Evolutionary conservation across 2,888 invertebrate species (phyloP).

Genomic region (Noctua comes): DNA sequence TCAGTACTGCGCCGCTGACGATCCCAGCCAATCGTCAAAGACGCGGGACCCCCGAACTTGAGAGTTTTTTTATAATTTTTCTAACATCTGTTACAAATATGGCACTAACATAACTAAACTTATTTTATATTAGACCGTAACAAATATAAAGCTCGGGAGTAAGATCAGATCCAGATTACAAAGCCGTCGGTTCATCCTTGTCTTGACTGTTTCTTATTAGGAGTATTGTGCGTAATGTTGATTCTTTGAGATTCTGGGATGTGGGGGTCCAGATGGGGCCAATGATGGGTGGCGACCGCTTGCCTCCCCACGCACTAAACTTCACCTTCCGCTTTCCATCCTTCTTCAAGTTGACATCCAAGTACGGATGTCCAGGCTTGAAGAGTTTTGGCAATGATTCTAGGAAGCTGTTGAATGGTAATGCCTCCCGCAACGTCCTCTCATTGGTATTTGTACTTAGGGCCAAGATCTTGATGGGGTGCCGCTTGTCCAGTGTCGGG

Average conservation of each 20-base stretch:
- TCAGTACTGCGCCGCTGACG: slow-evolving; percentile 67
- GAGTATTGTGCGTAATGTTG: slow-evolving; percentile 80
- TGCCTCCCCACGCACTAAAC: slow-evolving; percentile 88
- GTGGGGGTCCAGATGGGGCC: slow-evolving; percentile 87
- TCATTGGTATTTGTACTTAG: slow-evolving; percentile 77
- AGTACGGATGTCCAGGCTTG: slow-evolving; percentile 84
- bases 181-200: slow-evolving; percentile 64
- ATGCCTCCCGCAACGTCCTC: slow-evolving; percentile 75
- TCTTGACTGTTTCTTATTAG: slow-evolving; percentile 78
- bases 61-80: slow-evolving; percentile 60
- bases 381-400: slow-evolving; percentile 79
- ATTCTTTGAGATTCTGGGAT: slow-evolving; percentile 76
- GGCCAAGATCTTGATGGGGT: slow-evolving; percentile 82
- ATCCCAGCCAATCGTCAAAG: slow-evolving; percentile 67
- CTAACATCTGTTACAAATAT: slow-evolving; percentile 68
- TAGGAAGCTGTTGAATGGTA: slow-evolving; percentile 81
- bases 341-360: slow-evolving; percentile 83
- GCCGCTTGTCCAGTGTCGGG: slow-evolving; percentile 79
- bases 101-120: slow-evolving; percentile 74
- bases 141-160: slow-evolving; percentile 68
- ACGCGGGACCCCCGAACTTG: slow-evolving; percentile 71
- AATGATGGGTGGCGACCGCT: slow-evolving; percentile 86
- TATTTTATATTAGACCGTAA: slow-evolving; percentile 58
- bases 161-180: slow-evolving; percentile 70
- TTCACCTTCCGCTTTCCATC: slow-evolving; percentile 88